These are phyloP conservation scores for Panopea generosa DNA, from an alignment of 2,888 invertebrate species.

Conservation along the genomic window DNA sequence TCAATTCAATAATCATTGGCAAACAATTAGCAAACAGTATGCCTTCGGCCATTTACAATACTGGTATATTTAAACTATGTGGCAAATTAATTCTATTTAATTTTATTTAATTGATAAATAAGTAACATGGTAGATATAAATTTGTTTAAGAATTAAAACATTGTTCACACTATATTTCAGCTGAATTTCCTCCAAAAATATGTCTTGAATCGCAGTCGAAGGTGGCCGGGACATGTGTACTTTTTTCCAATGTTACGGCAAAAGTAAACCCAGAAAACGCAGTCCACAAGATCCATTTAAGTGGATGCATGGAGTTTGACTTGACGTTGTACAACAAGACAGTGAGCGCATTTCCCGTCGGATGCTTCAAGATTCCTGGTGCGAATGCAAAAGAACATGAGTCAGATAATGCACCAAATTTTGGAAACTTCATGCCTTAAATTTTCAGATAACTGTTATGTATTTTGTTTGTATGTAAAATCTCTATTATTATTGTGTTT, in stretches of 20 bases:
- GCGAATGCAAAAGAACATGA: conserved; percentile 56
- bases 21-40: too few species aligned
- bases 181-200: conserved; percentile 76
- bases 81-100: too few species aligned
- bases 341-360: conserved; percentile 76
- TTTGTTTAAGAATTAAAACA: too few species aligned
- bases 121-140: too few species aligned
- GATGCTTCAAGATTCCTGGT: conserved; percentile 80
- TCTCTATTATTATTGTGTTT: too few species aligned
- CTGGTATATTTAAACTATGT: too few species aligned
- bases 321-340: conserved; percentile 77
- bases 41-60: too few species aligned
- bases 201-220: conserved; percentile 76
- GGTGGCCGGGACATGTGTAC: conserved; percentile 76
- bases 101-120: too few species aligned
- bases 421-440: conserved; percentile 65
- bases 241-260: conserved; percentile 78
- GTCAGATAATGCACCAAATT: conserved; percentile 50
- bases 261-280: conserved; percentile 72
- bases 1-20: too few species aligned
- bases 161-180: too few species aligned
- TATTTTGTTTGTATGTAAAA: too few species aligned
- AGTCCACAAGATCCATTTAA: conserved; percentile 76
- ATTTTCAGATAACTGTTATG: too few species aligned
- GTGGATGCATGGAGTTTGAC: conserved; percentile 76